Evolutionary conservation across 2,888 invertebrate genomes (phyloP), one percentile per base, ranked within the genome.

Genomic region (Lepidocyrtoides sp.): DNA sequence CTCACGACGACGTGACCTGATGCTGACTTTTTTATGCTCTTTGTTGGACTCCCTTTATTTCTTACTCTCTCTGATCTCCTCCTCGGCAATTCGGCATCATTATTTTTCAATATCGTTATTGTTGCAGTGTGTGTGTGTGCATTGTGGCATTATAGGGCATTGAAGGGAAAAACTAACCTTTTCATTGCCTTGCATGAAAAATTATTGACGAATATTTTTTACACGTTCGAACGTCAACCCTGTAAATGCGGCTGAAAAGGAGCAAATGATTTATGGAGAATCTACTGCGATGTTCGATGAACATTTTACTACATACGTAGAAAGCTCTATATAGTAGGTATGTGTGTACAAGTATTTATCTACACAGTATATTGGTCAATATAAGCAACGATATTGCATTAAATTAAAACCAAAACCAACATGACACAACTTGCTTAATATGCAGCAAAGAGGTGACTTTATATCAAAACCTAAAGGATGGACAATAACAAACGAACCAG

Each of bases 251-350:
- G 89, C 32, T 89, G 89, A 89, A 89, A 81, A 75, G 63, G 54
- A 14, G 26, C 7, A 75, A 77, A 83, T 89, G 89, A 89, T 89
- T 89, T 89, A 89, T 89, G 83, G 83, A 44, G 79, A 83, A 84
- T 77, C 63, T 60, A 20, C 23, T 36, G 14, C 41, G 44, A 72
- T 26, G 23, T 3, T 41, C 41, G 2, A 20, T 0, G 23, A 44
- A 69, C 69, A 0, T 36, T 69, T 69, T 10, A 69, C 66, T 41
- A 69, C n/a, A n/a, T n/a, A n/a, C n/a, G n/a, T n/a, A 69, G 69
- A 36, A 69, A 69, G 8, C 10, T 69, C 20, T 7, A 69, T 69
- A 41, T 17, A 57, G 2, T 20, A 41, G 7, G 41, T 60, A 10
- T 60, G 26, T 5, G 23, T 60, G 48, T 10, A 48, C 48, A 48